Percentiles rank a stretch among this genome's conserved stretches.
Conservation (phyloP, 1,140 invertebrate species). For the Tetragonula clypearis region DNA sequence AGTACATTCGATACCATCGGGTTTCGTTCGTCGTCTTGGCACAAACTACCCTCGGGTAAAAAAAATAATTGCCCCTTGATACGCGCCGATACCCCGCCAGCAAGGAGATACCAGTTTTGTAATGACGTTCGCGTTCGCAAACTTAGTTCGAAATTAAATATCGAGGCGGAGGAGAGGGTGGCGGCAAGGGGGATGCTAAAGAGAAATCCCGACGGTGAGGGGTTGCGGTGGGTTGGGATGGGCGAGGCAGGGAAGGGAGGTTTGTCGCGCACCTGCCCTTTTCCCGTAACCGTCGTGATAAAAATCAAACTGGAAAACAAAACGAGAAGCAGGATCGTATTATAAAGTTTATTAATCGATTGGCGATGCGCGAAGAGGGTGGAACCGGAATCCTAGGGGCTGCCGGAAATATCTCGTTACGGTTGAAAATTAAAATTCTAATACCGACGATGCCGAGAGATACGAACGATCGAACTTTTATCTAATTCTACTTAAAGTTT, state of each 20-base stretch:
- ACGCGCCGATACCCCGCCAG: conserved; percentile 72
- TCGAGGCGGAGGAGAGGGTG: conserved; percentile 49
- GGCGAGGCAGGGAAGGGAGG: conserved; percentile 1
- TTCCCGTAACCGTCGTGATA: conserved; percentile 64
- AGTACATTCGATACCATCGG: conserved; percentile 12
- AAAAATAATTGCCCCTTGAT: conserved; percentile 71
- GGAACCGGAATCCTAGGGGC: conserved; percentile 41
- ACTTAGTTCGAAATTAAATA: conserved; percentile 80
- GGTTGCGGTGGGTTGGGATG: neutral
- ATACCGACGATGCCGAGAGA: neutral
- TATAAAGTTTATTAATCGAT: conserved; percentile 81
- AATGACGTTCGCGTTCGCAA: conserved; percentile 70
- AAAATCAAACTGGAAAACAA: conserved; percentile 78
- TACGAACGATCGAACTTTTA: conserved; percentile 13
- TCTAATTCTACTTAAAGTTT: conserved; percentile 7
- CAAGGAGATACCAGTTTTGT: conserved; percentile 61
- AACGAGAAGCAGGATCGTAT: conserved; percentile 73
- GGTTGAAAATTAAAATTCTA: conserved; percentile 27
- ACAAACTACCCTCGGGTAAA: conserved; percentile 61
- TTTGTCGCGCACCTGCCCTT: conserved; percentile 62
- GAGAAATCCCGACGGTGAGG: conserved; percentile 47
- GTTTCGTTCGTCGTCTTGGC: neutral
- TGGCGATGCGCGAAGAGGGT: conserved; percentile 63
- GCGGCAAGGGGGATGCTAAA: conserved; percentile 38
- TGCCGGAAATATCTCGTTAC: conserved; percentile 58